phyloP scores from a whole-genome alignment of 2,113 vertebrate genomes.

The Spermophilus dauricus region DNA sequence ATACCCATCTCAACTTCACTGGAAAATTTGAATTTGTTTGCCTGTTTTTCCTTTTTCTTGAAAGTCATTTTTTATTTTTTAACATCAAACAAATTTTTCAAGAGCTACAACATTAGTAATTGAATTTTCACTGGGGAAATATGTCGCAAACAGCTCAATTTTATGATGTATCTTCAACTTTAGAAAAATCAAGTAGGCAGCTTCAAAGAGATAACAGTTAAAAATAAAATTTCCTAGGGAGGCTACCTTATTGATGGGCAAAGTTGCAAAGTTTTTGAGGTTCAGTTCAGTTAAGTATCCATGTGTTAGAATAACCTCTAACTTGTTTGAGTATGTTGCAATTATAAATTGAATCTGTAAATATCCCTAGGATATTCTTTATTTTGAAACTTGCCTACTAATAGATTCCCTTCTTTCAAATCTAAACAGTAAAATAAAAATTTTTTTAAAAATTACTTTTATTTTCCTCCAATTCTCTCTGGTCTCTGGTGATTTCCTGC shows the following conservation, averaged over 20 bases:
- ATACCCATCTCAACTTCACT: constrained; percentile 17
- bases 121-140: constrained; percentile 70
- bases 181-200: constrained; percentile 65
- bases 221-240: constrained; percentile 73
- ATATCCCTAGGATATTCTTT: constrained; percentile 53
- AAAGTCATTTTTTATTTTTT: constrained; percentile 4
- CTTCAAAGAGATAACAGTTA: constrained; percentile 75
- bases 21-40: constrained; percentile 57
- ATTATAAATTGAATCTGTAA: constrained; percentile 45
- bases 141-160: constrained; percentile 50
- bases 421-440: background rate
- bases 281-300: constrained; percentile 55
- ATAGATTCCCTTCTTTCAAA: background rate
- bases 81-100: constrained; percentile 70
- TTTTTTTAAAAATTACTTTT: background rate
- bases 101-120: constrained; percentile 69
- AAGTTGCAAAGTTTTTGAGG: constrained; percentile 60
- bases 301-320: constrained; percentile 69
- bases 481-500: background rate
- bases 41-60: constrained; percentile 59
- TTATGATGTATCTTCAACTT: constrained; percentile 69
- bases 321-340: constrained; percentile 46
- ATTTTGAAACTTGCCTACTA: constrained; percentile 46
- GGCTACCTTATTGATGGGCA: constrained; percentile 56
- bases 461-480: background rate